phyloP scores from a whole-genome alignment of 37 sponge, comb jelly and placozoan genomes.

The Beroe forskalii region DNA sequence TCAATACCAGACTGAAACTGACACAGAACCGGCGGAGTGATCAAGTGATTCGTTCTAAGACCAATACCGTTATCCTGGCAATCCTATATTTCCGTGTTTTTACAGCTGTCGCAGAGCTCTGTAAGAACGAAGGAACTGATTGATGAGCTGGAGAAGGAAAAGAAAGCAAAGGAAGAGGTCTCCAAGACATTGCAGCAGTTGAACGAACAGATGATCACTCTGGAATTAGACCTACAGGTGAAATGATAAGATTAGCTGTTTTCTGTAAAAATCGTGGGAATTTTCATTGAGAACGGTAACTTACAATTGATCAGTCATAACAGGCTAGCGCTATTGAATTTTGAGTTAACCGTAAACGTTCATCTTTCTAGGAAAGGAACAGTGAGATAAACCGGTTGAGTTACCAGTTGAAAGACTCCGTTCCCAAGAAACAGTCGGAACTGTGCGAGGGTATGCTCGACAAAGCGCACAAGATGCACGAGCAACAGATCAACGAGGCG shows the following conservation, averaged over 20 bases:
- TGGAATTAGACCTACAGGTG: constrained; percentile 37
- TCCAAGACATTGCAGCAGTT: background rate
- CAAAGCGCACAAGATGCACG: background rate
- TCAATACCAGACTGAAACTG: too few relatives aligned
- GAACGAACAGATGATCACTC: constrained; percentile 13
- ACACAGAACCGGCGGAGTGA: too few relatives aligned
- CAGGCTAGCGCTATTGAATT: too few relatives aligned
- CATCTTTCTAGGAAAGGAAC: constrained; percentile 4
- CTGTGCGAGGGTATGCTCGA: background rate
- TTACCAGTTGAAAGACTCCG: constrained; percentile 60
- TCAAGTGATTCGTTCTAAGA: too few relatives aligned
- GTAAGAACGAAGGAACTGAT: constrained; percentile 1
- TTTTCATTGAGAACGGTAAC: too few relatives aligned
- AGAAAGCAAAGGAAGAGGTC: background rate
- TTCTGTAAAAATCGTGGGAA: too few relatives aligned
- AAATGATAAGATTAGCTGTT: too few relatives aligned
- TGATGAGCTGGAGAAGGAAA: background rate
- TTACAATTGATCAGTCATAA: too few relatives aligned
- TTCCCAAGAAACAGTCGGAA: constrained; percentile 24
- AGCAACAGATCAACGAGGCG: background rate
- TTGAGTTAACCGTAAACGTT: too few relatives aligned
- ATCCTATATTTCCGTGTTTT: too few relatives aligned
- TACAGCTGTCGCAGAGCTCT: constrained; percentile 49
- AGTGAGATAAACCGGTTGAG: constrained; percentile 51
- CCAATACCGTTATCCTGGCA: too few relatives aligned